Base-by-base conservation (phyloP, 53 echinoderm and acorn worm genomes). In the Luidia sarsii region DNA sequence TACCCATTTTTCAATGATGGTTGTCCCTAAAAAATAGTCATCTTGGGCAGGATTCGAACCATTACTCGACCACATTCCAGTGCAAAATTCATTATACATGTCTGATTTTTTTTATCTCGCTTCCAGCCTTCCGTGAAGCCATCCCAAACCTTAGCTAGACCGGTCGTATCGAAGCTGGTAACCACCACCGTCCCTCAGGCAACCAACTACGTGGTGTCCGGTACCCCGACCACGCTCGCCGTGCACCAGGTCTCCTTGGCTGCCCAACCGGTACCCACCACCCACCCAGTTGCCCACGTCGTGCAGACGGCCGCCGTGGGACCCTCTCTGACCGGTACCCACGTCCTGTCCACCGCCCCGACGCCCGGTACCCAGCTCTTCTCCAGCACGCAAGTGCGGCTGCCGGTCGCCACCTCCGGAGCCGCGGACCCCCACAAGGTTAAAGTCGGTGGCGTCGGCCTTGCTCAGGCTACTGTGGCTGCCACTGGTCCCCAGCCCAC, bases 321-420 rank as follows among this genome's bases (percentile, higher is more conserved):
- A 25, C 57, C 82, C 25, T n/a, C n/a, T n/a, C n/a, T n/a, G n/a
- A n/a, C n/a, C n/a, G 57, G 82, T 35, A 77, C 77, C 41, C 77
- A 77, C 30, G 41, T 77, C 31, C 46, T 77, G 43, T 9, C 68
- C n/a, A 29, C 67, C 16, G 31, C 82, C 3, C 65, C 25, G 41
- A 39, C 70, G 20, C 82, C 82, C 39, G 35, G 55, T 51, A 50
- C 82, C 57, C 67, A 67, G 41, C 25, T 31, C 19, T 48, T 70
- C n/a, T 35, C 50, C 7, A 33, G 70, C 50, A 50, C 82, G 14
- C 57, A 67, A 24, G 69, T 56, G 15, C 70, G 57, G 6, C 33
- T 82, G 20, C 57, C 82, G 8, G 15, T 28, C 36, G 8, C 67
- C 8, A 62, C 77, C 60, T 45, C 45, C 5, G 46, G 30, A 0